Evolutionary conservation across 1,140 invertebrate species (phyloP), one percentile per base, ranked within the genome.

Genomic region (Leucophenga varia): DNA sequence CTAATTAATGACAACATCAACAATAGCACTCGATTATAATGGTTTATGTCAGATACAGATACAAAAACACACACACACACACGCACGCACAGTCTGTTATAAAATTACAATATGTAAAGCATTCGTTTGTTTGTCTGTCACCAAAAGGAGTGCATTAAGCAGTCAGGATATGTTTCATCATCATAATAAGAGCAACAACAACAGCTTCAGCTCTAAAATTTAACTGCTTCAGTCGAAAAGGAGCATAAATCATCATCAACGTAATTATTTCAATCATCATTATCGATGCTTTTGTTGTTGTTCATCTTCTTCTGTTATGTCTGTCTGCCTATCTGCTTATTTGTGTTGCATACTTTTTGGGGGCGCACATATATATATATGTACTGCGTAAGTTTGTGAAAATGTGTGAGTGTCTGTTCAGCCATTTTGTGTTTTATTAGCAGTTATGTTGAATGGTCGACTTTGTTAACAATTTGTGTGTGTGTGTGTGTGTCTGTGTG

Each of bases 341-440:
- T 7, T 40, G 45, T 32, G 37, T 36, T n/a, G n/a, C n/a, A n/a
- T n/a, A n/a, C n/a, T n/a, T n/a, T n/a, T n/a, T n/a, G n/a, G n/a
- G n/a, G n/a, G n/a, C n/a, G n/a, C n/a, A n/a, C n/a, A n/a, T n/a
- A n/a, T n/a, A n/a, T n/a, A n/a, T n/a, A n/a, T n/a, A n/a, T n/a
- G n/a, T n/a, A n/a, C n/a, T 1, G 38, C 13, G 43, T 55, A 54
- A 53, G 57, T 60, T 49, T 55, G 17, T 30, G 52, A 17, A 5
- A 37, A 9, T 36, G 13, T 41, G 32, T 51, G 39, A 17, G 22
- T 48, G 12, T 54, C 46, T 46, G 58, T 52, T 47, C 52, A 52
- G 47, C 55, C 63, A 67, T 65, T 65, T 48, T 59, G 55, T 57
- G 46, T 67, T 65, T 65, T 65, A 65, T 67, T 67, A 67, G 63